Base-by-base conservation (phyloP, 1,140 invertebrate genomes). In the Lysiphlebus fabarum region DNA sequence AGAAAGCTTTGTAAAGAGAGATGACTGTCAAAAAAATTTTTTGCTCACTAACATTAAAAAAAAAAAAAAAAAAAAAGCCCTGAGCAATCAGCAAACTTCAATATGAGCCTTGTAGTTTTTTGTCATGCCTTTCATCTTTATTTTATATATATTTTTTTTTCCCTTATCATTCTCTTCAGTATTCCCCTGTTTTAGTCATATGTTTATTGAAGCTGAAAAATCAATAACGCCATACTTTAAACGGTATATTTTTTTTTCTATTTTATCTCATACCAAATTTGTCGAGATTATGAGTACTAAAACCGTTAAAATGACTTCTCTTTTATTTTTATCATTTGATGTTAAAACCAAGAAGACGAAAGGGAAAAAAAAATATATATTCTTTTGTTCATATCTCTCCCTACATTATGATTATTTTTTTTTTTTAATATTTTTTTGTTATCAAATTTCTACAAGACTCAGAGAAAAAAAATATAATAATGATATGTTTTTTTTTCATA, bases 171-270 rank as follows among this genome's bases (percentile, higher is more conserved):
- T 34, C 10, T 37, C 33, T 43, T 48, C 11, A n/a, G 7, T 36
- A n/a, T 34, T 34, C 50, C 36, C 41, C 17, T 26, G 17, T 26
- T 37, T 36, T 34, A 37, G 49, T 59, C 53, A 59, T 53, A 59
- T 67, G 64, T 65, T 67, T 62, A 64, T 67, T 62, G 64, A 67
- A 56, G 64, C 63, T 64, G 58, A 64, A 65, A 67, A 67, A 67
- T 65, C 66, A 65, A 67, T 67, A 67, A 62, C 54, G 37, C 53
- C 12, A 33, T 9, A 26, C 41, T 61, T 41, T 61, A 42, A 54
- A 53, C n/a, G 50, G 33, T 12, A 42, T 42, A 44, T 53, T 56
- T 61, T 40, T 61, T 40, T 44, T 51, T 50, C 47, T 44, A n/a
- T 37, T 48, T 56, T 56, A 53, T 61, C 54, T 50, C 36, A 51